Conservation (phyloP, 2,888 invertebrate genomes). For the Athetis lepigone region DNA sequence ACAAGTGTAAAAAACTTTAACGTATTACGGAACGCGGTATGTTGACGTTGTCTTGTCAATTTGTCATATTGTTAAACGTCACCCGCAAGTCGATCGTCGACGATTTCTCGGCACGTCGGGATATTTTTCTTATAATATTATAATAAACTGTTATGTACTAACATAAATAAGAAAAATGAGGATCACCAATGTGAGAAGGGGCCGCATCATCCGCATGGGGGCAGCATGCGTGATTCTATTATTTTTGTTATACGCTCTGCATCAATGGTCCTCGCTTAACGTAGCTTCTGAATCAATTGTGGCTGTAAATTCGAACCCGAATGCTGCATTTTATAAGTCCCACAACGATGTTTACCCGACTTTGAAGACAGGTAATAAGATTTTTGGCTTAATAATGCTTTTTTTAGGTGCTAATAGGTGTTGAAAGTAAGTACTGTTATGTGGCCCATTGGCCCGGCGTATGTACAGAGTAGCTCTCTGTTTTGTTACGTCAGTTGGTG, state of each 20-base stretch:
- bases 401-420: constrained; percentile 23
- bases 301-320: constrained; percentile 65
- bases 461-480: constrained; percentile 58
- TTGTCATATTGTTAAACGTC: constrained; percentile 58
- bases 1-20: constrained; percentile 5
- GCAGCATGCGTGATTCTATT: constrained; percentile 89
- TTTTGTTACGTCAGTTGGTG: constrained; percentile 69
- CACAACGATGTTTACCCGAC: constrained; percentile 83
- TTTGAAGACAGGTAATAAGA: constrained; percentile 79
- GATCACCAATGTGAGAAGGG: constrained; percentile 91
- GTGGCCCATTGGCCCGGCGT: constrained; percentile 71
- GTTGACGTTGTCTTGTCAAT: constrained; percentile 73
- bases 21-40: constrained; percentile 52
- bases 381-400: constrained; percentile 32
- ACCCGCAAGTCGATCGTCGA: constrained; percentile 61
- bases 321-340: constrained; percentile 75
- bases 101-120: constrained; percentile 53
- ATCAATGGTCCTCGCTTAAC: constrained; percentile 90
- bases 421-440: constrained; percentile 66
- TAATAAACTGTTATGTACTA: constrained; percentile 67
- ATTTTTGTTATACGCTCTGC: constrained; percentile 91
- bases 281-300: constrained; percentile 66
- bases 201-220: constrained; percentile 90
- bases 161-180: constrained; percentile 85
- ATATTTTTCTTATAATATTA: constrained; percentile 43